Evolutionary conservation across 2,888 invertebrate genomes (phyloP).

Genomic region (Phengaris arion): DNA sequence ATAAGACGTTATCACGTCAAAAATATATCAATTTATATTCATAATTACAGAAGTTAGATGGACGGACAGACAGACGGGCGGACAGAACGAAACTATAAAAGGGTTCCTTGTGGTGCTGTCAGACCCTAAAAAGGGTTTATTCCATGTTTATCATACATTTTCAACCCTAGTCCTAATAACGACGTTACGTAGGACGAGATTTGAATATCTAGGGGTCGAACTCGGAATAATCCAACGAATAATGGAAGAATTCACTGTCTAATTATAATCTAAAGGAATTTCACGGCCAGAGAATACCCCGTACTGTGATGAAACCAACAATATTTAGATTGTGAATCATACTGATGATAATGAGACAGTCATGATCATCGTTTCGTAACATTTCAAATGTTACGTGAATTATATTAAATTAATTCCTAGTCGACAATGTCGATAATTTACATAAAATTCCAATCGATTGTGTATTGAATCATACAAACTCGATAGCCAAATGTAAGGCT

Average conservation of each 20-base stretch:
- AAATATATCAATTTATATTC: too few species aligned
- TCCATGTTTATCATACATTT: too few species aligned
- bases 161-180: too few species aligned
- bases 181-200: too few species aligned
- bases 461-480: neutral
- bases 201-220: too few species aligned
- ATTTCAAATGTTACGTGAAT: neutral
- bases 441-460: neutral
- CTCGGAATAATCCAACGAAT: too few species aligned
- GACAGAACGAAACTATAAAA: too few species aligned
- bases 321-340: slow-evolving; percentile 12
- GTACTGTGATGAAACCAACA: slow-evolving; percentile 1
- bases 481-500: neutral
- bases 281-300: slow-evolving; percentile 8
- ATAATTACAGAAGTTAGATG: too few species aligned
- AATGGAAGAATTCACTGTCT: neutral
- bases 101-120: too few species aligned
- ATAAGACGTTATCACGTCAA: too few species aligned
- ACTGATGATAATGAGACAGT: neutral
- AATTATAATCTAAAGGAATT: slow-evolving; percentile 3
- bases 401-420: neutral
- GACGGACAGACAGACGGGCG: too few species aligned
- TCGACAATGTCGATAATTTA: neutral
- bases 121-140: neutral
- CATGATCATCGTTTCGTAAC: neutral